Conservation (phyloP, 2,888 invertebrate species). For the Lepidochrysops patricia region DNA sequence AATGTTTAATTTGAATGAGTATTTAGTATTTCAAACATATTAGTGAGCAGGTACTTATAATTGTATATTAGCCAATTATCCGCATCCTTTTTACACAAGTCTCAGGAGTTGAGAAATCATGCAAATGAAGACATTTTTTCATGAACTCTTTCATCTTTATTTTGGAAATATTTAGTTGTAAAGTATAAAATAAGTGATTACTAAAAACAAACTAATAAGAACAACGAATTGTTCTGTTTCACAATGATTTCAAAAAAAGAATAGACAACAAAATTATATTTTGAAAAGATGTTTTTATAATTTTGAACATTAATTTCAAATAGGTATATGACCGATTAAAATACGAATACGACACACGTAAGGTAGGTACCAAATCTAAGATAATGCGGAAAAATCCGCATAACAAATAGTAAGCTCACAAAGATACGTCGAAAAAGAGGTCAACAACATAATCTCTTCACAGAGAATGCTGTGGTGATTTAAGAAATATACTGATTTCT, state of each 20-base stretch:
- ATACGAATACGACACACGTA: neutral
- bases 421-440: constrained; percentile 7
- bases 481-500: neutral
- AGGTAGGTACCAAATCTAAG: neutral
- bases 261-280: neutral
- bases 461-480: neutral
- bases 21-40: constrained; percentile 6
- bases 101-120: neutral
- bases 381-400: constrained; percentile 12
- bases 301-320: neutral
- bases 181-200: no score
- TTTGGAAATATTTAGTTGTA: neutral
- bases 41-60: neutral
- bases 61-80: neutral
- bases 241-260: neutral
- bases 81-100: neutral
- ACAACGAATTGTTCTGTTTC: no score
- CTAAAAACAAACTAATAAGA: no score
- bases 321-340: neutral
- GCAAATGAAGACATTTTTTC: neutral
- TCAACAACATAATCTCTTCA: constrained; percentile 8
- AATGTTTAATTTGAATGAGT: constrained; percentile 15
- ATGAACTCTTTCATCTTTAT: neutral
- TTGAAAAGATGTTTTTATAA: neutral
- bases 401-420: constrained; percentile 1